phyloP scores from a whole-genome alignment of 2,888 invertebrate species.

The Acleris holmiana region DNA sequence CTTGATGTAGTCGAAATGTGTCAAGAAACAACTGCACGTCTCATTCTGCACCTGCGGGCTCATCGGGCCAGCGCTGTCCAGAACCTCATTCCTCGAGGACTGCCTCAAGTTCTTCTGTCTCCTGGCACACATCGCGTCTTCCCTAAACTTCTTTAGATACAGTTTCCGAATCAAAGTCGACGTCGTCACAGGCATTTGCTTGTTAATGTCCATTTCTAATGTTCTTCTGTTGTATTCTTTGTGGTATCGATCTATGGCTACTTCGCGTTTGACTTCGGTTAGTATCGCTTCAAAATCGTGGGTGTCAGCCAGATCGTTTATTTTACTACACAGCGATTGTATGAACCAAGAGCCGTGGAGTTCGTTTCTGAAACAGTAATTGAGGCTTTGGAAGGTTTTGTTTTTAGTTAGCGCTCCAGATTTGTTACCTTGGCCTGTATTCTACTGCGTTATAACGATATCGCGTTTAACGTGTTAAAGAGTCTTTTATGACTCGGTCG shows the following conservation, averaged over 20 bases:
- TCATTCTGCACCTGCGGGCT: conserved; percentile 51
- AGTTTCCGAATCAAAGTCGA: conserved; percentile 31
- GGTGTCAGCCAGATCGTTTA: conserved; percentile 51
- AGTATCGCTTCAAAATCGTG: conserved; percentile 66
- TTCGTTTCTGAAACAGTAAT: conserved; percentile 49
- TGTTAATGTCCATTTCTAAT: conserved; percentile 13
- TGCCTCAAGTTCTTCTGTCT: conserved; percentile 44
- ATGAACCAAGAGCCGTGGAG: conserved; percentile 70
- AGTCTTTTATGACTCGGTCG: too few species aligned
- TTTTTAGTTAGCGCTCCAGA: neutral
- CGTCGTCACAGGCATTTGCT: conserved; percentile 35
- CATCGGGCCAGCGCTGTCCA: conserved; percentile 43
- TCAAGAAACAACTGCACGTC: conserved; percentile 33
- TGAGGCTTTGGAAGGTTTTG: neutral
- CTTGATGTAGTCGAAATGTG: conserved; percentile 30
- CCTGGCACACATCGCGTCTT: conserved; percentile 45
- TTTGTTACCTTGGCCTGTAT: too few species aligned
- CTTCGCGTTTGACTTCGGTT: conserved; percentile 63
- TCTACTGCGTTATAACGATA: too few species aligned
- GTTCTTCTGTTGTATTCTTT: conserved; percentile 37
- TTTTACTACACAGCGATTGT: conserved; percentile 66
- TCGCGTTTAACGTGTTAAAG: too few species aligned
- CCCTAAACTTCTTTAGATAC: conserved; percentile 29
- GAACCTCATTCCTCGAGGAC: conserved; percentile 44
- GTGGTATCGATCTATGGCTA: conserved; percentile 59